phyloP scores from a whole-genome alignment of 2,797 vertebrate genomes.

The Sebastolobus altivelis region DNA sequence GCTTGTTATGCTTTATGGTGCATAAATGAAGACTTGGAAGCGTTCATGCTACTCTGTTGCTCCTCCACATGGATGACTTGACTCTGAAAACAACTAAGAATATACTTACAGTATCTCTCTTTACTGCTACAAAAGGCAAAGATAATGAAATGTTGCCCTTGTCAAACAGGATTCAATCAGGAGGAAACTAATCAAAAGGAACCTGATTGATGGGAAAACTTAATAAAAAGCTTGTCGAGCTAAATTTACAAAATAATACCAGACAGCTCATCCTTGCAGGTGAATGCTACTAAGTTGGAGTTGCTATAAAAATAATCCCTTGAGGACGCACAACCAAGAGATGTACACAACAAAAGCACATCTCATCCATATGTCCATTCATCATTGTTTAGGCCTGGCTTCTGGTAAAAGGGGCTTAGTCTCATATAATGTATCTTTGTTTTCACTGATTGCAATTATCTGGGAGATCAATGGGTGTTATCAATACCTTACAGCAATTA shows the following conservation, averaged over 20 bases:
- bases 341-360: slow-evolving; percentile 58
- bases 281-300: slow-evolving; percentile 14
- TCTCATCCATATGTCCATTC: slow-evolving; percentile 65
- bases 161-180: slow-evolving; percentile 20
- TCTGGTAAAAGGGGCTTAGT: slow-evolving; percentile 64
- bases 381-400: slow-evolving; percentile 65
- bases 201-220: slow-evolving; percentile 34
- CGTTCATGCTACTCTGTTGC: not conserved
- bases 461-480: slow-evolving; percentile 81
- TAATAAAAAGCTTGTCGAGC: slow-evolving; percentile 35
- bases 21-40: not conserved
- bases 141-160: slow-evolving; percentile 14
- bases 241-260: slow-evolving; percentile 44
- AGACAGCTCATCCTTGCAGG: slow-evolving; percentile 27
- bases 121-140: slow-evolving; percentile 14
- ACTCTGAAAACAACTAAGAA: not conserved
- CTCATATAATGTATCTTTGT: slow-evolving; percentile 85
- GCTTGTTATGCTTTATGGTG: not conserved
- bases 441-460: slow-evolving; percentile 87
- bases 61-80: not conserved
- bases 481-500: slow-evolving; percentile 89
- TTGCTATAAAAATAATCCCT: slow-evolving; percentile 35
- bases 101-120: not conserved
- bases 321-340: slow-evolving; percentile 23
- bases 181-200: slow-evolving; percentile 28